phyloP scores from a whole-genome alignment of 30 jellyfish, hydroid and myxozoan species.

The Aurelia coerulea region DNA sequence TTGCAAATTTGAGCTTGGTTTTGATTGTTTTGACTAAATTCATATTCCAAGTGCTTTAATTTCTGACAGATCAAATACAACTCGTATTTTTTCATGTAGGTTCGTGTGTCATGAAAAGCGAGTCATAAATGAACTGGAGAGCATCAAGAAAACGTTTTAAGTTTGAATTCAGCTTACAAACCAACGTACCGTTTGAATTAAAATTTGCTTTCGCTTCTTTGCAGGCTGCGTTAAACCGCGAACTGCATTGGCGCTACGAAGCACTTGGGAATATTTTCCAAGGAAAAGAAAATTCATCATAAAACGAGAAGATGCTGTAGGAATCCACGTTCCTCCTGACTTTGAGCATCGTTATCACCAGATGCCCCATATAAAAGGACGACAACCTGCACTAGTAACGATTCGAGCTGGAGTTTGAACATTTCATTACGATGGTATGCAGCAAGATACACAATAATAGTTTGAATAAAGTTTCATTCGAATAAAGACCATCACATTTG shows the following conservation, averaged over 20 bases:
- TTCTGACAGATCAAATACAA: no score
- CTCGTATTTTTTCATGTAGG: no score
- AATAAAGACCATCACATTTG: neutral
- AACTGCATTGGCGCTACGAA: slow-evolving; percentile 55
- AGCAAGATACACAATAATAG: neutral
- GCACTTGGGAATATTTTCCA: slow-evolving; percentile 65
- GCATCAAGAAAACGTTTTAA: no score
- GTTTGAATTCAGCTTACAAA: no score
- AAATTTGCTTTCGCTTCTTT: neutral
- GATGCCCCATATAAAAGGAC: slow-evolving; percentile 43
- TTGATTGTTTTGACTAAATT: no score
- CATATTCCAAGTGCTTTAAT: no score
- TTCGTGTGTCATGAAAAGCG: no score
- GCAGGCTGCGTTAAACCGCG: slow-evolving; percentile 59
- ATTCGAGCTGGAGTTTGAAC: slow-evolving; percentile 37
- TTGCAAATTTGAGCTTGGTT: no score
- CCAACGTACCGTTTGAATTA: no score
- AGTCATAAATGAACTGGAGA: no score
- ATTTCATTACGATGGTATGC: neutral
- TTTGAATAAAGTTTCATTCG: neutral
- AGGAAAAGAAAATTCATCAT: slow-evolving; percentile 47
- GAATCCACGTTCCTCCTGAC: slow-evolving; percentile 55
- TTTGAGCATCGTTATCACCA: slow-evolving; percentile 40
- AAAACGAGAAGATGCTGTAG: slow-evolving; percentile 67
- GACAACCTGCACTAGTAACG: slow-evolving; percentile 22